phyloP scores from a whole-genome alignment of 2,797 vertebrate genomes.

The Falco peregrinus region DNA sequence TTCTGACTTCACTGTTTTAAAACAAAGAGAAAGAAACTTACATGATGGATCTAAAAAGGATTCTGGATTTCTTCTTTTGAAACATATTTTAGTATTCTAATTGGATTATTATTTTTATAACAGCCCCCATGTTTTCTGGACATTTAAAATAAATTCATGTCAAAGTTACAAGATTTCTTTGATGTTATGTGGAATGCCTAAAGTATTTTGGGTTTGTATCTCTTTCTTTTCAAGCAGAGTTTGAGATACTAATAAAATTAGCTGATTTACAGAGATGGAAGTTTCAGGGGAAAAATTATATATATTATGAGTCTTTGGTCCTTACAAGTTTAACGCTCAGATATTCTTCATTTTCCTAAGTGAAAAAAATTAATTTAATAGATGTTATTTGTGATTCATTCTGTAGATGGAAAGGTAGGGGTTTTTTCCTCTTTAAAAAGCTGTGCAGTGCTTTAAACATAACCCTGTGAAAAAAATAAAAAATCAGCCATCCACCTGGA shows the following conservation, averaged over 20 bases:
- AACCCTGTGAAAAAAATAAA: background rate
- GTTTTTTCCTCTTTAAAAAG: background rate
- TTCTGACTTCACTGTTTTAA: background rate
- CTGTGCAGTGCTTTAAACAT: background rate
- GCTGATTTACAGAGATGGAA: background rate
- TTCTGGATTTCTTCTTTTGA: background rate
- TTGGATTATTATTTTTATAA: background rate
- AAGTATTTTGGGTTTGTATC: background rate
- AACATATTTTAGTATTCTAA: background rate
- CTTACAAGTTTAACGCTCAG: background rate
- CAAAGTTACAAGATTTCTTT: background rate
- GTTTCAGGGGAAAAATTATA: background rate
- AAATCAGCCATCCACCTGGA: background rate
- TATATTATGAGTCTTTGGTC: background rate
- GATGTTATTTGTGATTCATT: background rate
- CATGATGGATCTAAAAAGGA: background rate
- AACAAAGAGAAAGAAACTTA: background rate
- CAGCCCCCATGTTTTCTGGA: background rate
- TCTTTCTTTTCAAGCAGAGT: background rate
- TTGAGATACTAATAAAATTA: background rate
- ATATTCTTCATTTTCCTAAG: background rate
- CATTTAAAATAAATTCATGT: background rate
- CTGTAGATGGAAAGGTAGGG: background rate
- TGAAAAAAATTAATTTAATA: background rate
- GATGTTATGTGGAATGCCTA: background rate